phyloP scores from a whole-genome alignment of 2,888 invertebrate species.

The Lagria hirta region DNA sequence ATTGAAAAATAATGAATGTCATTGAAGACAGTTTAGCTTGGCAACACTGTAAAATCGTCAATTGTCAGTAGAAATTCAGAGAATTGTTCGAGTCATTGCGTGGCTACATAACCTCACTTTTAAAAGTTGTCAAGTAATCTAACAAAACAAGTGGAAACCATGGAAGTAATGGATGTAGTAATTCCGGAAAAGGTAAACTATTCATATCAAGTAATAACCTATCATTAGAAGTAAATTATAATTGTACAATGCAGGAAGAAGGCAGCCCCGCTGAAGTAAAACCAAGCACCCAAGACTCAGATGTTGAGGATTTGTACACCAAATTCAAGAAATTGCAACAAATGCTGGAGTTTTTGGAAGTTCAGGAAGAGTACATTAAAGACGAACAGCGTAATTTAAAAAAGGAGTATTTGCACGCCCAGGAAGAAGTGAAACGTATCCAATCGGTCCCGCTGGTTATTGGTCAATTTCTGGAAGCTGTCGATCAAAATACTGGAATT shows the following conservation, averaged over 20 bases:
- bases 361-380: constrained; percentile 99
- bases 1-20: too few species aligned
- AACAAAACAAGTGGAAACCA: constrained; percentile 43
- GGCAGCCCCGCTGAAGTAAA: constrained; percentile 67
- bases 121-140: too few species aligned
- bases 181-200: constrained; percentile 73
- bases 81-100: too few species aligned
- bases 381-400: constrained; percentile 98
- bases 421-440: constrained; percentile 96
- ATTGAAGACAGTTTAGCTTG: too few species aligned
- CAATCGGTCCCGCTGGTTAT: constrained; percentile 99
- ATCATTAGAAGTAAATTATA: too few species aligned
- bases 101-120: too few species aligned
- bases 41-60: too few species aligned
- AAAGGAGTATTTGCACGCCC: constrained; percentile 98
- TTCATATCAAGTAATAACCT: constrained; percentile 14
- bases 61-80: too few species aligned
- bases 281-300: constrained; percentile 77
- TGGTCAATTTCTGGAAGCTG: constrained; percentile 98
- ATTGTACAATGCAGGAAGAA: constrained; percentile 62
- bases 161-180: constrained; percentile 83
- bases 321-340: constrained; percentile 97
- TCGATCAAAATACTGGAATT: constrained; percentile 98
- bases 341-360: constrained; percentile 94
- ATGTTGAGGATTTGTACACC: constrained; percentile 91